Conservation (phyloP, 2,113 vertebrate species). For the Laterallus jamaicensis region DNA sequence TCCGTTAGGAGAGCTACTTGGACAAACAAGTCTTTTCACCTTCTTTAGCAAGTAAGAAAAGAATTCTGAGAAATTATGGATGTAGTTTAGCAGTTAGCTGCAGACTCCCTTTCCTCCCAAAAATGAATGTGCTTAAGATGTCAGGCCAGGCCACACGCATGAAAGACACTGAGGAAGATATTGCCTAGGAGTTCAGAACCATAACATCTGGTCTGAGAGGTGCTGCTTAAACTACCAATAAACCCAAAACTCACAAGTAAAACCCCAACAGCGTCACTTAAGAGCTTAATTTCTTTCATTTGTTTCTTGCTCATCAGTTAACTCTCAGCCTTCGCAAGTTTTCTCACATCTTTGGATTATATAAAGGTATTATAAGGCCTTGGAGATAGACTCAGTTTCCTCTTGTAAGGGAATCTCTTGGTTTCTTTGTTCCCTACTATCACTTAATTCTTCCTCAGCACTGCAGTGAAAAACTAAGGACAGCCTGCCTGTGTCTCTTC, state of each 20-base stretch:
- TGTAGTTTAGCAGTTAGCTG: not conserved
- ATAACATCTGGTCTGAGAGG: not conserved
- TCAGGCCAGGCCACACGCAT: not conserved
- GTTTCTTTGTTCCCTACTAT: not conserved
- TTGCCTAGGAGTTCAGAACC: not conserved
- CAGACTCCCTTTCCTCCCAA: not conserved
- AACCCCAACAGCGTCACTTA: not conserved
- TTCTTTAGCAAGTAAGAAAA: not conserved
- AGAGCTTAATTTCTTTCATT: not conserved
- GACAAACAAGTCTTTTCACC: not conserved
- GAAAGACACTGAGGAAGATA: not conserved
- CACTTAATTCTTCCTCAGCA: not conserved
- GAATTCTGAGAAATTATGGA: not conserved
- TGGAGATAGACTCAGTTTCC: not conserved
- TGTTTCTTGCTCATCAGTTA: not conserved
- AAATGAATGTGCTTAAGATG: not conserved
- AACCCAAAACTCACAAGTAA: not conserved
- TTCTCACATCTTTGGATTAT: not conserved
- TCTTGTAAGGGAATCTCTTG: not conserved
- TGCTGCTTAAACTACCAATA: not conserved
- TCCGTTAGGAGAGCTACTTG: not conserved
- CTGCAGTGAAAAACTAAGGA: not conserved
- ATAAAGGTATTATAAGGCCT: not conserved
- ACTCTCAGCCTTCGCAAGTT: not conserved
- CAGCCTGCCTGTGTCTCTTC: not conserved